Evolutionary conservation across 1,140 invertebrate species (phyloP), one percentile per base, ranked within the genome.

Genomic region (Macrocentrus cingulum): DNA sequence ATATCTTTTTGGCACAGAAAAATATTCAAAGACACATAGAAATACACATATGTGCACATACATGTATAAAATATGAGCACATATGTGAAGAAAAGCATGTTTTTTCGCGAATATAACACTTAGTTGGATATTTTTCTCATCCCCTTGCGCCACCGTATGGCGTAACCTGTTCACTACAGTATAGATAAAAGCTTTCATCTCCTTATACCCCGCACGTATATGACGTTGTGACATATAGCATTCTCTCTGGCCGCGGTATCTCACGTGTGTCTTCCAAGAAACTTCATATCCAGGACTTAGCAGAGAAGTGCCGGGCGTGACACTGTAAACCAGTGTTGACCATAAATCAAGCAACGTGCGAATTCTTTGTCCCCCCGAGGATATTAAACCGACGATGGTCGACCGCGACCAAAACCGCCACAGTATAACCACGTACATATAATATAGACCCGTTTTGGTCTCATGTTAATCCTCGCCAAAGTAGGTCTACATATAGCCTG

Each of bases 251-350:
- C n/a, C n/a, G n/a, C n/a, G n/a, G n/a, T n/a, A n/a, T n/a, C n/a
- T n/a, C n/a, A n/a, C n/a, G n/a, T n/a, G 37, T 16, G 37, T 13
- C 36, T 53, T 53, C 37, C 36, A 42, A 53, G 51, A 53, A 52
- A 53, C 51, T 41, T 42, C 22, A 36, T n/a, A n/a, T 23, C 16
- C 36, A 18, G 5, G 36, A 53, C 18, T 37, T 20, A 53, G n/a
- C n/a, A n/a, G 37, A 20, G 36, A 53, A 34, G 20, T 9, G 4
- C 25, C 25, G 4, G 25, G 4, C 37, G 19, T 53, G 51, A 42
- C 37, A 53, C 11, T 53, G 19, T 37, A 23, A 53, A 41, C 51
- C 37, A 36, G 25, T 29, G 25, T 29, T 29, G 15, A 22, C 32
- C 9, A 39, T 53, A 42, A 39, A 53, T 53, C n/a, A 53, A n/a